Evolutionary conservation across 2,113 vertebrate species (phyloP), one percentile per base, ranked within the genome.

Genomic region (Phylloscopus trochilus): DNA sequence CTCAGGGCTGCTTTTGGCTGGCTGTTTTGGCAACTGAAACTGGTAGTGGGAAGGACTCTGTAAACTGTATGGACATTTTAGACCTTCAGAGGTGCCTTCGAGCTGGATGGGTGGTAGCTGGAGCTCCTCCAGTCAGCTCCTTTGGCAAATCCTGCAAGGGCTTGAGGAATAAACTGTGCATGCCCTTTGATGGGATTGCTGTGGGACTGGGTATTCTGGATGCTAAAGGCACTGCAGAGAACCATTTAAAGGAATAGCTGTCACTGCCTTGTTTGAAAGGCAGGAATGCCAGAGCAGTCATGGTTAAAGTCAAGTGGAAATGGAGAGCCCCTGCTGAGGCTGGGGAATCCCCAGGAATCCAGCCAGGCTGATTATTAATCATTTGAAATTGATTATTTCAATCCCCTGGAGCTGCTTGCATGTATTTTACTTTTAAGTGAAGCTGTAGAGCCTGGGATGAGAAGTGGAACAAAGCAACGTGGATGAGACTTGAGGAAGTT

Each of bases 141-240:
- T 91, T 27, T 76, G 66, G 37, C 51, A 88, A 58, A 85, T 83
- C 35, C 53, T 58, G 60, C 37, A 39, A 39, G 37, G 37, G 26
- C 46, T 76, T 37, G 31, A 80, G 67, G 58, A 79, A 66, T 20
- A 85, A 92, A 70, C 44, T 5, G 0, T 59, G 22, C 16, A 0
- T 70, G 59, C 16, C 64, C 63, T 96, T 94, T 80, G 51, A 73
- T 66, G 90, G 78, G 62, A 22, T 55, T 73, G 59, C 58, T 73
- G 49, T 27, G 74, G 41, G 41, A 41, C 22, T 82, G 18, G 2
- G 21, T 53, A 0, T 30, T 58, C 67, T 51, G 63, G 23, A 13
- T 53, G n/a, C 39, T 58, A 2, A 60, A 70, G 20, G n/a, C 63
- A 39, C 52, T 1, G 21, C 14, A 30, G 24, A 95, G 67, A 77